A percentile compares a stretch with the other conserved stretches of the same genome.
Conservation (phyloP, 92 coral and sea anemone species). For the Virgularia gustaviana region DNA sequence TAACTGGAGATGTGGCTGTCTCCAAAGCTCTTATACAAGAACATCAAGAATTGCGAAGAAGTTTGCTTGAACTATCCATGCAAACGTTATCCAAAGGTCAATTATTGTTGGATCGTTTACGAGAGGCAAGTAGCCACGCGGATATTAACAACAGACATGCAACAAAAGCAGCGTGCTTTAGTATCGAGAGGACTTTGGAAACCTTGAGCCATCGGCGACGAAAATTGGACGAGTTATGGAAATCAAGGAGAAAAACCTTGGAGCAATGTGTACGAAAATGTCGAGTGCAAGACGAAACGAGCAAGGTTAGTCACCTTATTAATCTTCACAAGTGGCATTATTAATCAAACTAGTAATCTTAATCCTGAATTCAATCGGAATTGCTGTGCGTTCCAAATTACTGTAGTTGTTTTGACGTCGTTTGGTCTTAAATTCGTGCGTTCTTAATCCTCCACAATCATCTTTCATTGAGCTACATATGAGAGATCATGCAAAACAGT, state of each 20-base stretch:
- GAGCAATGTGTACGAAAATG: slow-evolving; percentile 94
- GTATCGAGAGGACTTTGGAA: slow-evolving; percentile 85
- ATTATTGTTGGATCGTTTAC: slow-evolving; percentile 76
- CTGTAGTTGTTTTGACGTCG: neutral
- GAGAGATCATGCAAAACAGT: neutral
- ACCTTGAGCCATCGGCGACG: slow-evolving; percentile 81
- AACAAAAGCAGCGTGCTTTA: slow-evolving; percentile 90
- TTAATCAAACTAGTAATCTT: neutral
- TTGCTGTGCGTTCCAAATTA: no score
- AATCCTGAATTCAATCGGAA: neutral
- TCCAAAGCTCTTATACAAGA: slow-evolving; percentile 86
- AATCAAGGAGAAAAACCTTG: slow-evolving; percentile 69
- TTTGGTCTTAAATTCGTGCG: neutral
- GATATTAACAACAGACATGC: slow-evolving; percentile 97
- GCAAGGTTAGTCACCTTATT: slow-evolving; percentile 55
- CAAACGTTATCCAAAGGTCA: slow-evolving; percentile 95
- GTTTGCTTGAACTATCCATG: slow-evolving; percentile 92
- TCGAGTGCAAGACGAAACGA: slow-evolving; percentile 86
- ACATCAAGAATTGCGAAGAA: slow-evolving; percentile 88
- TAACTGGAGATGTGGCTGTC: slow-evolving; percentile 82
- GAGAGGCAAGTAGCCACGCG: slow-evolving; percentile 90
- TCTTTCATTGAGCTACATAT: no score
- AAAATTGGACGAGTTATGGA: slow-evolving; percentile 89
- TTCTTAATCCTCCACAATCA: no score
- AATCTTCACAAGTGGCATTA: neutral